Evolutionary conservation across 2,113 vertebrate genomes (phyloP).

Genomic region (Psophia crepitans): DNA sequence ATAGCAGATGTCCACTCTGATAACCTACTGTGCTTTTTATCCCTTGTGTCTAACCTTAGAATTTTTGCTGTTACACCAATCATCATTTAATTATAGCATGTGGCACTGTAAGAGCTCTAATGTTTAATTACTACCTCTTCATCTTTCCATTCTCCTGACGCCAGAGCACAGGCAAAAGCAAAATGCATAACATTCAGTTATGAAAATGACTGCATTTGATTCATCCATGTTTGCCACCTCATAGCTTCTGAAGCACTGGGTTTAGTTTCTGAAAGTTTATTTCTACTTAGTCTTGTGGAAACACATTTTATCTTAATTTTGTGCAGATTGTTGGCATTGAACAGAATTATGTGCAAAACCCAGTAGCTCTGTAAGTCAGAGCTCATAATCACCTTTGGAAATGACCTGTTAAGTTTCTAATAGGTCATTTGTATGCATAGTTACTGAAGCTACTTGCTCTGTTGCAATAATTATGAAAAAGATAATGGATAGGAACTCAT

Average conservation of each 20-base stretch:
- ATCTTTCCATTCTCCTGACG: neutral
- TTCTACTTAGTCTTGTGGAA: neutral
- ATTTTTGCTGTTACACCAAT: neutral
- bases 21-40: neutral
- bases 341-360: neutral
- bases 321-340: neutral
- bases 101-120: neutral
- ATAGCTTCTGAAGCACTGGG: neutral
- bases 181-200: neutral
- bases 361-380: neutral
- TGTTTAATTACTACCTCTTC: neutral
- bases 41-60: neutral
- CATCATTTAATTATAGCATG: neutral
- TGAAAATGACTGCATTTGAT: neutral
- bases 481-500: conserved; percentile 22
- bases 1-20: neutral
- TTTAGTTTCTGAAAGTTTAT: conserved; percentile 6
- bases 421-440: conserved; percentile 39
- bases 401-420: conserved; percentile 52
- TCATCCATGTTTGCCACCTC: neutral
- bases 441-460: conserved; percentile 19
- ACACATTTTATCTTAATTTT: conserved; percentile 25
- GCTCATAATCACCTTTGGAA: conserved; percentile 48
- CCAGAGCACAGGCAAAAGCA: neutral
- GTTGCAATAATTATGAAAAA: conserved; percentile 29